Evolutionary conservation across 2,113 vertebrate genomes (phyloP).

Genomic region (Cromileptes altivelis): DNA sequence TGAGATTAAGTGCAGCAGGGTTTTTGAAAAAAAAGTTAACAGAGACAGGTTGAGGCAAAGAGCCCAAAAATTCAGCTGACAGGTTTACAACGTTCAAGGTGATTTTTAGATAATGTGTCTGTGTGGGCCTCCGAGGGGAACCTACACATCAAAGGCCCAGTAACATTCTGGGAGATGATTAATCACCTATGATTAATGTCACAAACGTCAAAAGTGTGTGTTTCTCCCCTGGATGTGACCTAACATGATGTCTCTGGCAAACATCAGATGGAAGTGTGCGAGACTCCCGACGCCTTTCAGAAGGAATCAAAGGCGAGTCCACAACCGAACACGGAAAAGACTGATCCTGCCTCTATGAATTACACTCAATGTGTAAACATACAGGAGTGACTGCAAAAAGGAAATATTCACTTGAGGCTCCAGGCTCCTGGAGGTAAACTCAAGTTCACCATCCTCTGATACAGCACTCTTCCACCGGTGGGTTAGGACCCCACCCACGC

Average conservation of each 20-base stretch:
- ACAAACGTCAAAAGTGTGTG: slow-evolving; percentile 54
- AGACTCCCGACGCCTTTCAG: slow-evolving; percentile 26
- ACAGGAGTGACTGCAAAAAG: background rate
- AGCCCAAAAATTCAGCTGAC: slow-evolving; percentile 45
- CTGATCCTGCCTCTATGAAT: slow-evolving; percentile 19
- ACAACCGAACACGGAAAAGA: slow-evolving; percentile 15
- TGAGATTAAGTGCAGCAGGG: background rate
- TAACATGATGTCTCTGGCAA: slow-evolving; percentile 65
- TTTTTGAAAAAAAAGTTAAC: slow-evolving; percentile 4
- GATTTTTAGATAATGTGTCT: slow-evolving; percentile 61
- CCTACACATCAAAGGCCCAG: slow-evolving; percentile 63
- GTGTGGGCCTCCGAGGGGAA: slow-evolving; percentile 52
- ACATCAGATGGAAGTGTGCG: slow-evolving; percentile 48
- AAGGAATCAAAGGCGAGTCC: background rate
- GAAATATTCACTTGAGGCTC: background rate
- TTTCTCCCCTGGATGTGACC: slow-evolving; percentile 58
- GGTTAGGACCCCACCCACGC: background rate
- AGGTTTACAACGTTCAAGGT: slow-evolving; percentile 66
- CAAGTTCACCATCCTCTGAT: background rate
- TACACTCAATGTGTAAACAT: slow-evolving; percentile 18
- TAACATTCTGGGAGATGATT: slow-evolving; percentile 59
- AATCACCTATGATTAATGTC: slow-evolving; percentile 65
- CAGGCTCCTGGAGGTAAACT: background rate
- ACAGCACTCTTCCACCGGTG: background rate
- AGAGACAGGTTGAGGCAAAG: slow-evolving; percentile 57